These are phyloP conservation scores for Origma solitaria DNA, from an alignment of 2,113 vertebrate species.

Conservation along the genomic window DNA sequence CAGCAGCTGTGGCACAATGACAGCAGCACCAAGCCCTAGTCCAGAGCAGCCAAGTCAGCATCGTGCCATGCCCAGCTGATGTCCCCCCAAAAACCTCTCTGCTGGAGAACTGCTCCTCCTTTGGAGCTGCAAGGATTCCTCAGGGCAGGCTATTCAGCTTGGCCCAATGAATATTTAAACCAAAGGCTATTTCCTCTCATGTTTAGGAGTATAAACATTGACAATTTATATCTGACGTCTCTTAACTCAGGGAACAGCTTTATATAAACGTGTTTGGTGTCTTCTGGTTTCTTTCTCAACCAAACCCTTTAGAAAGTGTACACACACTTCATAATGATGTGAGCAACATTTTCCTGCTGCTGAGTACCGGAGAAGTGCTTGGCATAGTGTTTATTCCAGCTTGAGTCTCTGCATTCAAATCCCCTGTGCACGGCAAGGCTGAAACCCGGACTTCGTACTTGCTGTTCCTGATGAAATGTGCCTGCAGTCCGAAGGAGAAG, in stretches of 20 bases:
- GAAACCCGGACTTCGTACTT: not conserved
- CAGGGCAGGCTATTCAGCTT: not conserved
- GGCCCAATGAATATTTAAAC: not conserved
- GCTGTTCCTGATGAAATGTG: not conserved
- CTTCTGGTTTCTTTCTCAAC: constrained; percentile 26
- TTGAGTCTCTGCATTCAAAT: not conserved
- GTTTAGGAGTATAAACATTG: not conserved
- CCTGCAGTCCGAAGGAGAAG: not conserved
- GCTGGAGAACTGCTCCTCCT: not conserved
- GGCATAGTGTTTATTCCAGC: not conserved
- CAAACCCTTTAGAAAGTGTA: not conserved
- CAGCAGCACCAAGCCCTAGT: not conserved
- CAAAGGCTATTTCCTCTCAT: not conserved
- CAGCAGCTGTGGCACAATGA: not conserved
- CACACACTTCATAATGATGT: not conserved
- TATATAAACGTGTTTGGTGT: not conserved
- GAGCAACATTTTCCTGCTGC: not conserved
- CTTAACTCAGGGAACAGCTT: not conserved
- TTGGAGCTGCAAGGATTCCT: not conserved
- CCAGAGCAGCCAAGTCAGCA: not conserved
- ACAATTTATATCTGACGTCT: not conserved
- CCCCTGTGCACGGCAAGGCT: accelerated
- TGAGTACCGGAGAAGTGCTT: not conserved
- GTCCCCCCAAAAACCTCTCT: not conserved
- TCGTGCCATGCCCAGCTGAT: accelerated